Evolutionary conservation across 2,888 invertebrate species (phyloP), one percentile per base, ranked within the genome.

Genomic region (Epirrhoe alternata): DNA sequence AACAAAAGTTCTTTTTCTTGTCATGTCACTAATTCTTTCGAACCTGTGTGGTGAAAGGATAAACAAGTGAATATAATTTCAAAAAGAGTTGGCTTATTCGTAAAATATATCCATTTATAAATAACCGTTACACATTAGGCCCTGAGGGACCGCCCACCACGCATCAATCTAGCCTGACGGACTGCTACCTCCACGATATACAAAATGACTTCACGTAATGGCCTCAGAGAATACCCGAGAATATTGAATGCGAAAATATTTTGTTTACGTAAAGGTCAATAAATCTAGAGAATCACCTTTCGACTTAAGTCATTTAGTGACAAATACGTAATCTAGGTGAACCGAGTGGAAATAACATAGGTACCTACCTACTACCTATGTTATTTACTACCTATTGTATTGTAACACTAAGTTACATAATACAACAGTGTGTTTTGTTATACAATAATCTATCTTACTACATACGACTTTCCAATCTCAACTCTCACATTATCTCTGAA

Each of bases 131-230:
- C 68, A 62, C 64, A 72, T 71, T 52, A 64, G 64, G 61, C 64
- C 66, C 59, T 14, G 42, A 61, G 69, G 66, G 57, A 45, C 31
- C 57, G 42, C 53, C 47, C 66, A 45, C 58, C 38, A 61, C 71
- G 57, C 68, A 72, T 72, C 73, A 64, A 74, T 74, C 73, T 72
- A 64, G 35, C 55, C 56, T 62, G 65, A 54, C 54, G 38, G 47
- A 54, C 55, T 51, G 47, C 51, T 53, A 59, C 63, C 63, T 52
- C 33, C 30, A 35, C 35, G 12, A 61, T 57, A 61, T 16, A 59
- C 50, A 50, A 55, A 52, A 53, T 55, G 35, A 60, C 52, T 55
- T 49, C 56, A 52, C 47, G 52, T 58, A 35, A 56, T 56, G 42
- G 57, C 31, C 56, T 50, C 16, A 49, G 64, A 64, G 60, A 64